Conservation (phyloP, 2,888 invertebrate species). For the Proisotoma minuta region DNA sequence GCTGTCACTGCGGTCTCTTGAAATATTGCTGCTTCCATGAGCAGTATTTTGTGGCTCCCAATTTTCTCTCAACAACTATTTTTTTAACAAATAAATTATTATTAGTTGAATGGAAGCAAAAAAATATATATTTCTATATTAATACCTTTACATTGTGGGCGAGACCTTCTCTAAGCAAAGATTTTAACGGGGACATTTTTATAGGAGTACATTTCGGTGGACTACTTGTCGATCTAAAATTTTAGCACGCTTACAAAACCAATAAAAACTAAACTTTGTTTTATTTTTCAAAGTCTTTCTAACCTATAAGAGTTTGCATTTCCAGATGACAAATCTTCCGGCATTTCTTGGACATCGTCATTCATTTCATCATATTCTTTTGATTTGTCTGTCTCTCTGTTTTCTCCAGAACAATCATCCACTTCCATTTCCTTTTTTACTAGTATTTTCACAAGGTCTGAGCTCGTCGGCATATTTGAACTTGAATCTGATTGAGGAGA, state of each 20-base stretch:
- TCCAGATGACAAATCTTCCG: conserved; percentile 45
- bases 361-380: conserved; percentile 36
- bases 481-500: conserved; percentile 74
- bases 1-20: conserved; percentile 36
- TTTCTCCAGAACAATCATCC: conserved; percentile 36
- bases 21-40: conserved; percentile 16
- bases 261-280: no score
- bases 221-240: conserved; percentile 23
- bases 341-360: conserved; percentile 45
- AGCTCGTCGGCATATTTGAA: conserved; percentile 67
- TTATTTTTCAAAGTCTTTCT: no score
- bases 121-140: no score
- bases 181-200: conserved; percentile 73
- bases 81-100: no score
- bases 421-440: conserved; percentile 45
- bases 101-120: no score
- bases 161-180: conserved; percentile 78
- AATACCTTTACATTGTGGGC: conserved; percentile 60
- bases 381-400: conserved; percentile 29
- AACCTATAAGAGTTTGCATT: conserved; percentile 40
- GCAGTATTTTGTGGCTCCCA: conserved; percentile 26
- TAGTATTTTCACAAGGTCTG: conserved; percentile 37
- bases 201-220: conserved; percentile 43
- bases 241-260: neutral
- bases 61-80: no score